Percentiles rank a stretch among this genome's conserved stretches.
These are phyloP conservation scores for Sphenopsis melanotis DNA, from an alignment of 2,797 vertebrate species.

Conservation along the genomic window DNA sequence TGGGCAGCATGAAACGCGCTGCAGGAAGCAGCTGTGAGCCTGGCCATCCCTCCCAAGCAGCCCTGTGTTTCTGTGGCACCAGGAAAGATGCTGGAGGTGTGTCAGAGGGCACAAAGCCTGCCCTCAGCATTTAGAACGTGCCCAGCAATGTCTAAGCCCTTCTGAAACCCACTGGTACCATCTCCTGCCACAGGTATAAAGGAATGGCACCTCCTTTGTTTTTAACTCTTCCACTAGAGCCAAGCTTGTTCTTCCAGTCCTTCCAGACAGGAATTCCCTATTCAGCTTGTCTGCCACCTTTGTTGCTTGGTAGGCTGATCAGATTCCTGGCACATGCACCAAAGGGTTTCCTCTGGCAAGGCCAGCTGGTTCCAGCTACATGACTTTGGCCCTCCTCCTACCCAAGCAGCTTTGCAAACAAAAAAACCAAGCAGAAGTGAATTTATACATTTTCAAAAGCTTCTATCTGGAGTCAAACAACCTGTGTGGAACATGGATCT, in stretches of 20 bases:
- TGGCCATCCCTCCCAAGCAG: not conserved
- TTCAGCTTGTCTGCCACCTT: not conserved
- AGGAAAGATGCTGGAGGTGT: not conserved
- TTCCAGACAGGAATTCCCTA: not conserved
- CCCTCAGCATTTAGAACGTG: rapidly evolving
- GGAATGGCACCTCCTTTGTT: not conserved
- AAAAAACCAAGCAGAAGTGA: not conserved
- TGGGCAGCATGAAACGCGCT: not conserved
- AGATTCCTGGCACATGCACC: not conserved
- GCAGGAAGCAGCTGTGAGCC: rapidly evolving
- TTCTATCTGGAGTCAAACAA: not conserved
- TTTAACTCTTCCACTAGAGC: not conserved
- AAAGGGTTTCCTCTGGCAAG: not conserved
- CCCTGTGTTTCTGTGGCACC: not conserved
- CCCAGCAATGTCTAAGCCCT: not conserved
- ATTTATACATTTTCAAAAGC: not conserved
- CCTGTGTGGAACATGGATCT: not conserved
- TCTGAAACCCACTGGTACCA: not conserved
- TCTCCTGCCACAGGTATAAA: not conserved
- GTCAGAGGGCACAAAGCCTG: not conserved
- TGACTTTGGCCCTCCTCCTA: not conserved
- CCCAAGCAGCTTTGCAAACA: not conserved
- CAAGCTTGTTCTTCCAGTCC: not conserved
- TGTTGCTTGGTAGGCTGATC: not conserved
- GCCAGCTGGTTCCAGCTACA: not conserved